Evolutionary conservation across 2,888 invertebrate genomes (phyloP).

Genomic region (Papilio demoleus): DNA sequence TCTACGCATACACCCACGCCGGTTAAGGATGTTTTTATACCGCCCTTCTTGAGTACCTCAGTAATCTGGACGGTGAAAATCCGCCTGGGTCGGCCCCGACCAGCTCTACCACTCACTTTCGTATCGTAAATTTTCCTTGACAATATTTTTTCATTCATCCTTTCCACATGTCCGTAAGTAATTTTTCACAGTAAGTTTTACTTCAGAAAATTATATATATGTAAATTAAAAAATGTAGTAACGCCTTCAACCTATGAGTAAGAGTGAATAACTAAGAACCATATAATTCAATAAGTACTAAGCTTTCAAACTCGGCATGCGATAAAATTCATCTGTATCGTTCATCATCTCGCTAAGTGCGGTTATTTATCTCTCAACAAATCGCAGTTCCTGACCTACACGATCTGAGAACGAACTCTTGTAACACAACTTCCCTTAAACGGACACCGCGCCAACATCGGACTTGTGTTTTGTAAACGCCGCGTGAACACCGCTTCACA

Average conservation of each 20-base stretch:
- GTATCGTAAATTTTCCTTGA: too few relatives aligned
- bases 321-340: conserved; percentile 37
- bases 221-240: background rate
- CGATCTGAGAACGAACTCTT: conserved; percentile 42
- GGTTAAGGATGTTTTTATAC: too few relatives aligned
- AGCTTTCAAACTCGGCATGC: conserved; percentile 3
- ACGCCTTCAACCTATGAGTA: background rate
- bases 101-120: too few relatives aligned
- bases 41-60: too few relatives aligned
- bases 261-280: conserved; percentile 20
- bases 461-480: conserved; percentile 39
- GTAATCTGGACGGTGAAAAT: too few relatives aligned
- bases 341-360: conserved; percentile 42
- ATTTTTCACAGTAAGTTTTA: too few relatives aligned
- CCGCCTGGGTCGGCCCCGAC: too few relatives aligned
- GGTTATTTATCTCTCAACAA: conserved; percentile 46
- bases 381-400: conserved; percentile 50
- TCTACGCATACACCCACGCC: too few relatives aligned
- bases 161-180: too few relatives aligned
- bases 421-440: conserved; percentile 50
- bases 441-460: conserved; percentile 38
- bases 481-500: conserved; percentile 42
- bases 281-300: conserved; percentile 35
- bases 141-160: too few relatives aligned
- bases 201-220: too few relatives aligned